Evolutionary conservation across 2,113 vertebrate species (phyloP), one percentile per base, ranked within the genome.

Genomic region (Pampusana beccarii): DNA sequence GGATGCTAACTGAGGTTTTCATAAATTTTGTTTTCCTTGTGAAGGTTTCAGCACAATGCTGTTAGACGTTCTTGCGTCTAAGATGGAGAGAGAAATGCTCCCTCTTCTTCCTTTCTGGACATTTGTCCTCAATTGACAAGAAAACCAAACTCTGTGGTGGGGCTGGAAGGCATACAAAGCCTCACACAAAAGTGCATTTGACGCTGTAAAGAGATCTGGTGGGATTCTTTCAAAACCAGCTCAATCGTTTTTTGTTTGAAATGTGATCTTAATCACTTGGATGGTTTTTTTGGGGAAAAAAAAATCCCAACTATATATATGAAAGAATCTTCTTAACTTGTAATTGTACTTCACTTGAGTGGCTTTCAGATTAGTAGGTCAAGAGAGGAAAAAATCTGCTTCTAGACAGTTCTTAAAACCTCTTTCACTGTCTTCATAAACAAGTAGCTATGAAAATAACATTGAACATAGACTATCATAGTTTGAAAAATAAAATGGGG

Each of bases 151-250:
- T 56, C 3, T 50, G 14, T 94, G 54, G 12, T 90, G 50, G 28
- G 44, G 10, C 48, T 86, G 80, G 75, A 79, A 92, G 70, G 53
- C 65, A 60, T 48, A 38, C 38, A 57, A 56, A 84, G 50, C 83
- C 78, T 54, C 50, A 61, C 25, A 65, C 50, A 92, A 64, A 82
- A 33, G 8, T 65, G 26, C 67, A 13, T 38, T 65, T 89, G 57
- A 78, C 36, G 21, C 28, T 33, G 4, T 70, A 40, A 67, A 95
- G 65, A 80, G 36, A 48, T 74, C 72, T 64, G 80, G 34, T 40
- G 71, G 64, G 65, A 65, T 90, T 94, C 80, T 90, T 94, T 93
- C 56, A 80, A 92, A 96, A 90, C 72, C 48, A 78, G 21, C 21
- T 86, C 29, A 34, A n/a, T 9, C 83, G 82, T 12, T 86, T 87